Conservation (phyloP, 2,888 invertebrate genomes). For the Acanthacorydalis orientalis region DNA sequence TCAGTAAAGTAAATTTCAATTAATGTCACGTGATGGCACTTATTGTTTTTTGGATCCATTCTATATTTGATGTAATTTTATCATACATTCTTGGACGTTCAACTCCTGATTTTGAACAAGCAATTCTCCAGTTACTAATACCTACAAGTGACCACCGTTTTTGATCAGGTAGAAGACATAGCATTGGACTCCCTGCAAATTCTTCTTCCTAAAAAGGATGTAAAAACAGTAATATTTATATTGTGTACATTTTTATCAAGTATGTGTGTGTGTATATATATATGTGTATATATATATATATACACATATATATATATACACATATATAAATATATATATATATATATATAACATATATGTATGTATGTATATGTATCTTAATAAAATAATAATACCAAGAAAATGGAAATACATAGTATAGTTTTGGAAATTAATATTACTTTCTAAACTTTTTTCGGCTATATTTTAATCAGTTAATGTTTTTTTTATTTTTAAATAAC, state of each 20-base stretch:
- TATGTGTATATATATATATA: too few relatives aligned
- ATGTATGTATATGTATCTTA: background rate
- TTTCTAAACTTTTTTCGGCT: too few relatives aligned
- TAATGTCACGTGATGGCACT: conserved; percentile 19
- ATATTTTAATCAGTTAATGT: too few relatives aligned
- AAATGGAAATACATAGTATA: too few relatives aligned
- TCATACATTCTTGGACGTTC: conserved; percentile 72
- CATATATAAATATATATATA: too few relatives aligned
- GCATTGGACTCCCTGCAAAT: conserved; percentile 73
- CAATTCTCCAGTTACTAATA: conserved; percentile 72
- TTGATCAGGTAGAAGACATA: conserved; percentile 54
- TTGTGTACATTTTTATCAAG: background rate
- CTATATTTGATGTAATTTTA: conserved; percentile 62
- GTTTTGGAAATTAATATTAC: too few relatives aligned
- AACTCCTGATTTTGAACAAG: conserved; percentile 59
- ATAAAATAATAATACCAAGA: too few relatives aligned
- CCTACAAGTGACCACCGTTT: conserved; percentile 66
- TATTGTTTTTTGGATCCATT: conserved; percentile 71
- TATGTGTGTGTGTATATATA: background rate
- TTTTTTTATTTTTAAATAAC: too few relatives aligned
- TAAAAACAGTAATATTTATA: conserved; percentile 3
- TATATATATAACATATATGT: background rate
- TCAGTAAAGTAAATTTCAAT: too few relatives aligned
- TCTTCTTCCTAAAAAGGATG: conserved; percentile 69
- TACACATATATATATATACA: too few relatives aligned